phyloP scores from a whole-genome alignment of 1,140 invertebrate species.

The Drosophila virilis region DNA sequence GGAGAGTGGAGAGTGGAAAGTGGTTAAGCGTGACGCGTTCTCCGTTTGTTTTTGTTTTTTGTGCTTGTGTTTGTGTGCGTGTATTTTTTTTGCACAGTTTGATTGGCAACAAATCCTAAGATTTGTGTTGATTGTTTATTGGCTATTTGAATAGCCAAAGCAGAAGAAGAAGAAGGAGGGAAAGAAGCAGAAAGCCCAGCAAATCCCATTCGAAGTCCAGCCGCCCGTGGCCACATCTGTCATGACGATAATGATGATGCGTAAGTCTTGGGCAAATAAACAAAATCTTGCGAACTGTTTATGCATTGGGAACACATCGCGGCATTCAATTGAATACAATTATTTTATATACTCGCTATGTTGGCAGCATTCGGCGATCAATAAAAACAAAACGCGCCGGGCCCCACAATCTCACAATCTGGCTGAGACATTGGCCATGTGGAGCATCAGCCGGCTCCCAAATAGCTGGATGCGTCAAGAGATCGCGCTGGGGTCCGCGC shows the following conservation, averaged over 20 bases:
- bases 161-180: neutral
- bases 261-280: constrained; percentile 47
- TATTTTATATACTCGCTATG: constrained; percentile 62
- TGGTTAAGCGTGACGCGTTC: neutral
- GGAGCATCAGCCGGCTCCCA: constrained; percentile 2
- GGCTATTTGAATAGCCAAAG: neutral
- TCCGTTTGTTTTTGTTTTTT: constrained; percentile 1
- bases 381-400: constrained; percentile 48
- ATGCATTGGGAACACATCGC: constrained; percentile 4
- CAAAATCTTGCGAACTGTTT: constrained; percentile 23
- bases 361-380: constrained; percentile 41
- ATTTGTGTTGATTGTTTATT: constrained; percentile 26
- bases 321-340: constrained; percentile 17
- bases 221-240: constrained; percentile 17
- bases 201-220: constrained; percentile 9
- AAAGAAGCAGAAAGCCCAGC: neutral
- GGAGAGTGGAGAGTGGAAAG: constrained; percentile 1
- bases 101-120: neutral
- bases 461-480: neutral
- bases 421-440: constrained; percentile 64
- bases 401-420: constrained; percentile 13
- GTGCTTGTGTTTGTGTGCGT: constrained; percentile 1
- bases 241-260: constrained; percentile 37
- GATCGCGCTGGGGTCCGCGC: neutral
- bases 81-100: neutral